phyloP scores from a whole-genome alignment of 2,888 invertebrate species.

The Drosophila nr. perissopoda region DNA sequence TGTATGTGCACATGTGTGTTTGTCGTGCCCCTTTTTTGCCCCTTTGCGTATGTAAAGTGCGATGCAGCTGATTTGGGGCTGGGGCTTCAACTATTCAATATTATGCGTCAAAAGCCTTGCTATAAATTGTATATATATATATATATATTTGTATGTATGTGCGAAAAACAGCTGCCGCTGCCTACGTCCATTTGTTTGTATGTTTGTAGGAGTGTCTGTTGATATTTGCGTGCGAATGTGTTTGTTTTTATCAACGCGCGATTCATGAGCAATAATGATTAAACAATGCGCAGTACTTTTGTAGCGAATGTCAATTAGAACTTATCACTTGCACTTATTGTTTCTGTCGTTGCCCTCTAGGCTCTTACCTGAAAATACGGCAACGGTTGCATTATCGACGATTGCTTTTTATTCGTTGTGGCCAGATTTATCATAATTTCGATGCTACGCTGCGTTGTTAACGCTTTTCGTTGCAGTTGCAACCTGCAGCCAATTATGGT shows the following conservation, averaged over 20 bases:
- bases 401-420: constrained; percentile 52
- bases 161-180: neutral
- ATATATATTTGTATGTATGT: neutral
- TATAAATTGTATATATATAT: constrained; percentile 3
- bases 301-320: constrained; percentile 23
- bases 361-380: constrained; percentile 80
- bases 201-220: neutral
- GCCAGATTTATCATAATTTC: constrained; percentile 56
- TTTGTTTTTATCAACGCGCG: constrained; percentile 45
- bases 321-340: constrained; percentile 35
- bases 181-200: neutral
- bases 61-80: constrained; percentile 54
- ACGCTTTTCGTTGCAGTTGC: constrained; percentile 38
- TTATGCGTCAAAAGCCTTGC: constrained; percentile 21
- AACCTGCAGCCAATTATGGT: constrained; percentile 43
- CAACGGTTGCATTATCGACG: constrained; percentile 82
- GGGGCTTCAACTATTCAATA: constrained; percentile 19
- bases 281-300: constrained; percentile 59
- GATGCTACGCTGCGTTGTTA: neutral
- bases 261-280: constrained; percentile 32
- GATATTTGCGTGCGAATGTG: constrained; percentile 5
- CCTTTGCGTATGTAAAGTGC: constrained; percentile 51
- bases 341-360: constrained; percentile 4
- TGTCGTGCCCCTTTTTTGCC: constrained; percentile 62
- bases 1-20: constrained; percentile 8